These are phyloP conservation scores for Conomelus anceps DNA, from an alignment of 2,888 invertebrate species.

Conservation along the genomic window DNA sequence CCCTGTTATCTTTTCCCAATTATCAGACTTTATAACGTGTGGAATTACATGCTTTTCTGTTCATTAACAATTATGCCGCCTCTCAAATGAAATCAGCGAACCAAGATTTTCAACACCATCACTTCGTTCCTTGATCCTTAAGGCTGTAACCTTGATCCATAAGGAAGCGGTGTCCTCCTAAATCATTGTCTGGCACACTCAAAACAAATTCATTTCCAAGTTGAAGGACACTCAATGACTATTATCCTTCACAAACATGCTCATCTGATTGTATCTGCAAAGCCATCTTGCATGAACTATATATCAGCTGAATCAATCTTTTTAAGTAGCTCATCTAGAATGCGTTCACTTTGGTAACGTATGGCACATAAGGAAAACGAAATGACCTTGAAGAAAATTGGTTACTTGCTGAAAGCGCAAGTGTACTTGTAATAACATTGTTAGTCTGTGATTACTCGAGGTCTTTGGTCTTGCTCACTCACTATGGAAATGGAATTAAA, in stretches of 20 bases:
- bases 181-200: background rate
- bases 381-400: background rate
- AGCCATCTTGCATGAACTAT: too few species aligned
- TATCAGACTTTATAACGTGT: too few species aligned
- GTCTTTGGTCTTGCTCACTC: background rate
- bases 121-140: background rate
- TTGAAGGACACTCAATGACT: background rate
- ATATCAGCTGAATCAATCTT: too few species aligned
- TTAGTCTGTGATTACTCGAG: background rate
- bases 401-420: background rate
- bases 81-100: background rate
- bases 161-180: background rate
- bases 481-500: background rate
- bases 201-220: too few species aligned
- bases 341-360: background rate
- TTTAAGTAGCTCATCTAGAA: background rate
- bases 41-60: too few species aligned
- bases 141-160: background rate
- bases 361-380: background rate
- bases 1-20: too few species aligned
- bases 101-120: background rate
- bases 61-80: too few species aligned
- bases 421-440: too few species aligned
- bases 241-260: background rate
- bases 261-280: background rate